These are phyloP conservation scores for Aurelia sp. DNA, from an alignment of 30 jellyfish, hydroid and myxozoan genomes.

Conservation along the genomic window DNA sequence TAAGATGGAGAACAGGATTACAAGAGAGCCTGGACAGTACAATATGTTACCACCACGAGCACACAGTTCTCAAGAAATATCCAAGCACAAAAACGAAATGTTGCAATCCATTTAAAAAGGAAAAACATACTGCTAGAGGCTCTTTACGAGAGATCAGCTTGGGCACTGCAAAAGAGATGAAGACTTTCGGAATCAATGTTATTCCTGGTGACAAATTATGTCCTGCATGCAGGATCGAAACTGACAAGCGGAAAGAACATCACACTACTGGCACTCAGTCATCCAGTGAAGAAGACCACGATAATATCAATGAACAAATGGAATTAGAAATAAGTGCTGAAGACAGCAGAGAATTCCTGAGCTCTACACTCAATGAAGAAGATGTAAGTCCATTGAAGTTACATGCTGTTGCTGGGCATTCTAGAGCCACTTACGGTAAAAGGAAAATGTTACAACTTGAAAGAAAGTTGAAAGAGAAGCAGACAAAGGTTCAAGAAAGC, in stretches of 20 bases:
- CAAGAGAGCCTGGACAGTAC: background rate
- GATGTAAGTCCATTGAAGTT: slow-evolving; percentile 38
- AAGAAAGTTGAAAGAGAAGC: slow-evolving; percentile 9
- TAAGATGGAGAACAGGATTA: slow-evolving; percentile 17
- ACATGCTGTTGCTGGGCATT: slow-evolving; percentile 45
- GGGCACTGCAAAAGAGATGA: slow-evolving; percentile 25
- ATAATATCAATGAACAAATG: background rate
- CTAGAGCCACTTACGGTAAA: slow-evolving; percentile 33
- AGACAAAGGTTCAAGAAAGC: background rate
- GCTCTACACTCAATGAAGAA: slow-evolving; percentile 20
- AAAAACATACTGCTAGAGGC: background rate
- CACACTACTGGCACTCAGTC: background rate
- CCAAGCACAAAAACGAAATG: slow-evolving; percentile 12
- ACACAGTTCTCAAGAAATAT: slow-evolving; percentile 24
- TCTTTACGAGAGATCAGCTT: slow-evolving; percentile 41
- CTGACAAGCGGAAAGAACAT: slow-evolving; percentile 3
- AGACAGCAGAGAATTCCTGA: slow-evolving; percentile 9
- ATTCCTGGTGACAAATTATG: slow-evolving; percentile 31
- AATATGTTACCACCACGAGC: slow-evolving; percentile 10
- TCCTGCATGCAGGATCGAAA: slow-evolving; percentile 31
- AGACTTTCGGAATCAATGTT: background rate
- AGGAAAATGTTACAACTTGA: slow-evolving; percentile 42
- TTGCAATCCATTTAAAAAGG: slow-evolving; percentile 21
- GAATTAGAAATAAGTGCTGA: slow-evolving; percentile 11
- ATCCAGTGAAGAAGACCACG: slow-evolving; percentile 6